phyloP scores from a whole-genome alignment of 2,797 vertebrate genomes.

The Benthosema pterotum region DNA sequence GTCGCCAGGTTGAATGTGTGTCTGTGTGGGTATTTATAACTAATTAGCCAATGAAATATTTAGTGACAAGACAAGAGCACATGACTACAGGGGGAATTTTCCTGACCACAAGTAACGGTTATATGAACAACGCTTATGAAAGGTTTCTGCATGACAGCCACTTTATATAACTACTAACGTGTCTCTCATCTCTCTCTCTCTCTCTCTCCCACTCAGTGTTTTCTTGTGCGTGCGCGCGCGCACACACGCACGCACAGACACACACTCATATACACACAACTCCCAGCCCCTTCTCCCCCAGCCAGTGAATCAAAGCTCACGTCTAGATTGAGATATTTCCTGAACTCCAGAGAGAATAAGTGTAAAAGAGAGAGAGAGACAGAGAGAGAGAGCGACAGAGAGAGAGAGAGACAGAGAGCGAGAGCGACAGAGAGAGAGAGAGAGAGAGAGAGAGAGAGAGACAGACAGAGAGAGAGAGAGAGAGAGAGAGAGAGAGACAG shows the following conservation, averaged over 20 bases:
- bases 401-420: not conserved
- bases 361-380: constrained; percentile 5
- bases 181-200: not conserved
- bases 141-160: too few relatives aligned
- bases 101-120: too few relatives aligned
- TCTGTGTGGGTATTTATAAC: too few relatives aligned
- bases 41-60: too few relatives aligned
- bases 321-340: constrained; percentile 25
- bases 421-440: not conserved
- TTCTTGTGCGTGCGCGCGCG: constrained; percentile 38
- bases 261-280: constrained; percentile 30
- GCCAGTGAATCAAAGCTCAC: constrained; percentile 32
- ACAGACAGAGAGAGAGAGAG: not conserved
- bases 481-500: not conserved
- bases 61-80: too few relatives aligned
- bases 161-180: not conserved
- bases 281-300: constrained; percentile 43
- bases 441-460: not conserved
- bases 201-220: not conserved
- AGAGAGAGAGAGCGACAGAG: constrained; percentile 13
- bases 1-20: too few relatives aligned
- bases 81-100: too few relatives aligned
- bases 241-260: constrained; percentile 20
- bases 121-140: too few relatives aligned
- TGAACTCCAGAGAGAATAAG: constrained; percentile 4